A percentile compares a stretch with the other conserved stretches of the same genome.
Evolutionary conservation across 2,888 invertebrate species (phyloP).

Genomic region (Odontocolon sp.): DNA sequence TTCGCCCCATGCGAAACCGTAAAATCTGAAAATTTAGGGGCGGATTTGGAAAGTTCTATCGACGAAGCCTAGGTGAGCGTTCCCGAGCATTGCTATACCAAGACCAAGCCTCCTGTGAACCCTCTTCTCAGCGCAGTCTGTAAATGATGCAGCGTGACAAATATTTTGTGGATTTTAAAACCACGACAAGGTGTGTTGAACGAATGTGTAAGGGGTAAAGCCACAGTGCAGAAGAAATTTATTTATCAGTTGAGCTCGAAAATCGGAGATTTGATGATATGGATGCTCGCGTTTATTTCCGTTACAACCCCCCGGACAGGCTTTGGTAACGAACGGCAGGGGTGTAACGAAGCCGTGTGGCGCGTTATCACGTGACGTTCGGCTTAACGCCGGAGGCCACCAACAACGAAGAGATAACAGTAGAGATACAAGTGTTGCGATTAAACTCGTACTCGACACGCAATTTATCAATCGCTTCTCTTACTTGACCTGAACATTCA

Average conservation of each 20-base stretch:
- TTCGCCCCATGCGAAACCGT: slow-evolving; percentile 62
- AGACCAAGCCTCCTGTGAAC: not conserved
- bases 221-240: not conserved
- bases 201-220: not conserved
- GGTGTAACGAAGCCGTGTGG: slow-evolving; percentile 26
- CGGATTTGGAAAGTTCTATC: slow-evolving; percentile 37
- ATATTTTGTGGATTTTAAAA: not conserved
- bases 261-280: not conserved
- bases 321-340: not conserved
- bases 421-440: slow-evolving; percentile 63
- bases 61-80: slow-evolving; percentile 32
- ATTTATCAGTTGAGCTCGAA: not conserved
- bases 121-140: not conserved
- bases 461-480: slow-evolving; percentile 45
- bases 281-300: slow-evolving; percentile 14
- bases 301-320: not conserved
- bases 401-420: slow-evolving; percentile 62
- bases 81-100: not conserved
- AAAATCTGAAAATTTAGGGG: slow-evolving; percentile 70
- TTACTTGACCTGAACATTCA: not conserved
- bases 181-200: not conserved
- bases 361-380: slow-evolving; percentile 43
- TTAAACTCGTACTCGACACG: slow-evolving; percentile 60
- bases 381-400: slow-evolving; percentile 40
- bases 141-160: slow-evolving; percentile 9